Conservation (phyloP, 1,140 invertebrate species). For the Nebria ingens region DNA sequence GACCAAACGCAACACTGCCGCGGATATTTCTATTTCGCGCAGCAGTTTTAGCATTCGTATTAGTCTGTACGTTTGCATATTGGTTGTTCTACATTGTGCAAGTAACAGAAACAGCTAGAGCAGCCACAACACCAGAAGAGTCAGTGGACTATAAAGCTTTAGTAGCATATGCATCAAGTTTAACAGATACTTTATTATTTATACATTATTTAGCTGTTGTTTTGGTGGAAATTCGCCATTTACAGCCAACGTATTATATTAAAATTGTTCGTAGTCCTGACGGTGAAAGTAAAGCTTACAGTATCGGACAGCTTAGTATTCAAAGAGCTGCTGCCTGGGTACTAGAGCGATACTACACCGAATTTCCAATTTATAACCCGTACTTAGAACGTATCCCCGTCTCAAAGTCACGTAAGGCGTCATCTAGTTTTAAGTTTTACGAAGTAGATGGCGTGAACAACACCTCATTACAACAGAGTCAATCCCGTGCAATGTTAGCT, state of each 20-base stretch:
- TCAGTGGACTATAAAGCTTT: slow-evolving; percentile 71
- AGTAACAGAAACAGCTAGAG: slow-evolving; percentile 67
- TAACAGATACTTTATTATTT: slow-evolving; percentile 87
- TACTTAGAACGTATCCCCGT: slow-evolving; percentile 85
- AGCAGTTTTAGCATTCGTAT: slow-evolving; percentile 76
- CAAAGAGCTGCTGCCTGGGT: slow-evolving; percentile 91
- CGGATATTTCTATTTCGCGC: slow-evolving; percentile 86
- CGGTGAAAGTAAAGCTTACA: slow-evolving; percentile 74
- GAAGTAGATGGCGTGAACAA: slow-evolving; percentile 81
- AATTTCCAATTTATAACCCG: slow-evolving; percentile 94
- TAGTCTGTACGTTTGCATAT: slow-evolving; percentile 88
- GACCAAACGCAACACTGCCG: slow-evolving; percentile 77
- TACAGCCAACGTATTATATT: slow-evolving; percentile 81
- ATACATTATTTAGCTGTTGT: slow-evolving; percentile 92
- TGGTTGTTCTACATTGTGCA: slow-evolving; percentile 97
- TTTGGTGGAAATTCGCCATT: slow-evolving; percentile 82
- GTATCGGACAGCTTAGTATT: slow-evolving; percentile 85
- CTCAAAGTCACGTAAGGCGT: slow-evolving; percentile 68
- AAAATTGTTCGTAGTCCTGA: slow-evolving; percentile 91
- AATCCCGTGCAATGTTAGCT: slow-evolving; percentile 54
- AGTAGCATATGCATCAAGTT: slow-evolving; percentile 81
- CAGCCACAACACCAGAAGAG: slow-evolving; percentile 64
- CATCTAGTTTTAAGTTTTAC: slow-evolving; percentile 89
- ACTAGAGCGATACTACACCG: slow-evolving; percentile 89
- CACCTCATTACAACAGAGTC: slow-evolving; percentile 54